Evolutionary conservation across 1,140 invertebrate genomes (phyloP).

Genomic region (Ceratitis capitata): DNA sequence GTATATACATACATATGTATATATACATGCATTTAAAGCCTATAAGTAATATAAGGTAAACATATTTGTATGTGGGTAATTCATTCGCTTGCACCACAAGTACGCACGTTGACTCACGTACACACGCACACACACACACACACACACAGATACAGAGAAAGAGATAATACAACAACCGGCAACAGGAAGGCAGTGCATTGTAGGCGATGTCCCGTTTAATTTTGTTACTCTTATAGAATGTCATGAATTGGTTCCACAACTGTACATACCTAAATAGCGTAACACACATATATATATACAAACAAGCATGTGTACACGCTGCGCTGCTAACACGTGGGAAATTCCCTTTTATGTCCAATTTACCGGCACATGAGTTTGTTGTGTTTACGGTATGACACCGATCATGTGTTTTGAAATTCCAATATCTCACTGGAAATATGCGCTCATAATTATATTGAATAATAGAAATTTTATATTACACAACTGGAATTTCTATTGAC

Average conservation of each 20-base stretch:
- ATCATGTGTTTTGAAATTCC: not conserved
- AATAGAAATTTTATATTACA: too few species aligned
- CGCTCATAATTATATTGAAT: too few species aligned
- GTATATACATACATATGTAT: not conserved
- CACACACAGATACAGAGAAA: not conserved
- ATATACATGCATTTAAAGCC: not conserved
- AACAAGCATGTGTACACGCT: not conserved
- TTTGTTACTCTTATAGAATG: not conserved
- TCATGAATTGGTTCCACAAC: not conserved
- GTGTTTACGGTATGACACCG: not conserved
- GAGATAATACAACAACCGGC: not conserved
- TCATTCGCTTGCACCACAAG: too few species aligned
- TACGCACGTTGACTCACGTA: too few species aligned
- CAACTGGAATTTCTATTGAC: not conserved
- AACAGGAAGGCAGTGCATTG: not conserved
- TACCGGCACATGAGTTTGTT: not conserved
- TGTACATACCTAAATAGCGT: too few species aligned
- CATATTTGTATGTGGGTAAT: too few species aligned
- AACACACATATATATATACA: not conserved
- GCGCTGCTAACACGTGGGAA: not conserved
- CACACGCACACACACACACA: not conserved
- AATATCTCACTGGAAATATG: not conserved
- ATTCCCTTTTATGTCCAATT: not conserved
- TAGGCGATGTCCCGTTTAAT: not conserved
- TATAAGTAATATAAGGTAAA: too few species aligned